Evolutionary conservation across 2,797 vertebrate species (phyloP).

Genomic region (Acanthis flammea): DNA sequence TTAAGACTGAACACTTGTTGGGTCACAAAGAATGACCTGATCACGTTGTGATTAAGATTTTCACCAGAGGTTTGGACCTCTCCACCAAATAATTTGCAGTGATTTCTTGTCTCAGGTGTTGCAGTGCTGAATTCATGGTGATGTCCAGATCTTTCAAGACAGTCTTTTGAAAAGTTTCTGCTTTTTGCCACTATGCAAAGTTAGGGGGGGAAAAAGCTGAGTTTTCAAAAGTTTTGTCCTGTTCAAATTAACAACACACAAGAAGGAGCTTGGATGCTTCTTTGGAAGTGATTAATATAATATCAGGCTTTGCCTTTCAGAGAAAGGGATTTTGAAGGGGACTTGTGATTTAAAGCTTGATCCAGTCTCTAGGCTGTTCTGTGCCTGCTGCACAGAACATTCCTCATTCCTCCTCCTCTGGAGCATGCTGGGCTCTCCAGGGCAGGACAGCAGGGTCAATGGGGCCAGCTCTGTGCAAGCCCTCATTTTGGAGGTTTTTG

Average conservation of each 20-base stretch:
- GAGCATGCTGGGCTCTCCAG: background rate
- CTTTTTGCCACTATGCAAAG: background rate
- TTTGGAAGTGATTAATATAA: background rate
- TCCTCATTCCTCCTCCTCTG: background rate
- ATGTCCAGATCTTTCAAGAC: background rate
- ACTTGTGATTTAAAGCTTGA: background rate
- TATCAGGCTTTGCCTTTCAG: background rate
- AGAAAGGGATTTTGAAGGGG: background rate
- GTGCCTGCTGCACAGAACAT: background rate
- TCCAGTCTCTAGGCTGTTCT: background rate
- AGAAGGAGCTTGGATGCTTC: background rate
- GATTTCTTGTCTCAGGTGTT: background rate
- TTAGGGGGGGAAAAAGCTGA: accelerated
- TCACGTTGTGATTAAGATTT: background rate
- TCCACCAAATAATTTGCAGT: background rate
- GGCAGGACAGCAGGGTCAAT: background rate
- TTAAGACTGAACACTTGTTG: background rate
- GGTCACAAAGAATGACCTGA: background rate
- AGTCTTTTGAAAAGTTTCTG: background rate
- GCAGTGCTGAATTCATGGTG: background rate
- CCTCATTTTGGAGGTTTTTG: background rate
- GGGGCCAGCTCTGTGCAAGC: background rate
- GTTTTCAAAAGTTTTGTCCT: background rate
- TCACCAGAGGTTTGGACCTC: background rate
- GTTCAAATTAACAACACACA: background rate